A percentile compares a stretch with the other conserved stretches of the same genome.
Evolutionary conservation across 2,888 invertebrate genomes (phyloP).

Genomic region (Pandemis corylana): DNA sequence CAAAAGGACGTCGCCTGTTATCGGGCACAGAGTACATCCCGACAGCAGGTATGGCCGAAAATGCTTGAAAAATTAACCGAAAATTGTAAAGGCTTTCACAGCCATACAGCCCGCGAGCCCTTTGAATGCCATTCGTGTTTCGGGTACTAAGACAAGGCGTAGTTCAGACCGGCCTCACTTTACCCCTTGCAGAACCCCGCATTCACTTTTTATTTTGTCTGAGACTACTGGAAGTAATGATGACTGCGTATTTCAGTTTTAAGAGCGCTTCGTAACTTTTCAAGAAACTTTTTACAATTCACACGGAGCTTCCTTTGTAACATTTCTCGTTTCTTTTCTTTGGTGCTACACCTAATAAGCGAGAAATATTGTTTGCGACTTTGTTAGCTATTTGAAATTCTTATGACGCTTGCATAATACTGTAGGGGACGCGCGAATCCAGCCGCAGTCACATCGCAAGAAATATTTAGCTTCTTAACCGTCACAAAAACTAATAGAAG

Average conservation of each 20-base stretch:
- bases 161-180: too few relatives aligned
- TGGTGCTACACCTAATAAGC: conserved; percentile 26
- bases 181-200: too few relatives aligned
- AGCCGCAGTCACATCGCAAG: too few relatives aligned
- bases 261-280: conserved; percentile 28
- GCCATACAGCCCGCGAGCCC: too few relatives aligned
- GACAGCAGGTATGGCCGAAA: neutral
- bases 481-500: too few relatives aligned
- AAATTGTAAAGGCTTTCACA: too few relatives aligned
- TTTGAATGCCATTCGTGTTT: too few relatives aligned
- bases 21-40: conserved; percentile 9
- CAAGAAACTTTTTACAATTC: conserved; percentile 23
- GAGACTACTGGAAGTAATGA: neutral
- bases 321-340: conserved; percentile 14
- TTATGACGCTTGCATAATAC: neutral
- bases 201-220: neutral
- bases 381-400: neutral
- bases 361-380: conserved; percentile 2
- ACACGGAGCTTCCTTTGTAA: conserved; percentile 15
- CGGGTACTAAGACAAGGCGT: too few relatives aligned
- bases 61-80: neutral
- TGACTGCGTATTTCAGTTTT: conserved; percentile 1
- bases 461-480: too few relatives aligned
- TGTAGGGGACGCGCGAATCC: neutral
- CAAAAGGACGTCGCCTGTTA: conserved; percentile 24